Percentiles rank a stretch among this genome's conserved stretches.
phyloP scores from a whole-genome alignment of 2,888 invertebrate species.

The Clistopyga incitator region DNA sequence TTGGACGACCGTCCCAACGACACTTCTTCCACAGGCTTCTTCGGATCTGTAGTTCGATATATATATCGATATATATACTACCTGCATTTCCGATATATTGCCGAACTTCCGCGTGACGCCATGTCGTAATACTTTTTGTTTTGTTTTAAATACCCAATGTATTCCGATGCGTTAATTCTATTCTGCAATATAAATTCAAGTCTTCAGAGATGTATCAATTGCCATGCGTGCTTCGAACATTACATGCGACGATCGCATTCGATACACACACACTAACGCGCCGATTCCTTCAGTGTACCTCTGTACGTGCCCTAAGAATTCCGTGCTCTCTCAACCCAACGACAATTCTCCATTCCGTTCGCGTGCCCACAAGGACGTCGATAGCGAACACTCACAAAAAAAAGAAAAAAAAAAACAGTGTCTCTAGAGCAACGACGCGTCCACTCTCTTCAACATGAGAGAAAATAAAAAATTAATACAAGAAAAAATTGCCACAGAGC shows the following conservation, averaged over 20 bases:
- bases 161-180: neutral
- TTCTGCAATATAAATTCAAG: neutral
- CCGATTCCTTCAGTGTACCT: slow-evolving; percentile 27
- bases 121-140: neutral
- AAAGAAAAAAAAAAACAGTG: slow-evolving; percentile 26
- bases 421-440: neutral
- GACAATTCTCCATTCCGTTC: slow-evolving; percentile 65
- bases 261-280: slow-evolving; percentile 28
- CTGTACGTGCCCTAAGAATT: slow-evolving; percentile 36
- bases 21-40: slow-evolving; percentile 38
- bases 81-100: slow-evolving; percentile 32
- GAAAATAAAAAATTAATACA: slow-evolving; percentile 36
- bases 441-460: neutral
- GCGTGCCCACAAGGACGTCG: slow-evolving; percentile 67
- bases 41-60: slow-evolving; percentile 27
- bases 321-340: slow-evolving; percentile 36
- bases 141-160: neutral
- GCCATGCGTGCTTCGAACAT: neutral
- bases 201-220: slow-evolving; percentile 4
- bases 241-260: slow-evolving; percentile 31
- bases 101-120: slow-evolving; percentile 9
- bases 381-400: slow-evolving; percentile 51
- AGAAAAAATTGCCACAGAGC: neutral
- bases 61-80: too few relatives aligned
- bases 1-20: slow-evolving; percentile 28